Evolutionary conservation across 2,113 vertebrate genomes (phyloP), one percentile per base, ranked within the genome.

Genomic region (Fulica atra): DNA sequence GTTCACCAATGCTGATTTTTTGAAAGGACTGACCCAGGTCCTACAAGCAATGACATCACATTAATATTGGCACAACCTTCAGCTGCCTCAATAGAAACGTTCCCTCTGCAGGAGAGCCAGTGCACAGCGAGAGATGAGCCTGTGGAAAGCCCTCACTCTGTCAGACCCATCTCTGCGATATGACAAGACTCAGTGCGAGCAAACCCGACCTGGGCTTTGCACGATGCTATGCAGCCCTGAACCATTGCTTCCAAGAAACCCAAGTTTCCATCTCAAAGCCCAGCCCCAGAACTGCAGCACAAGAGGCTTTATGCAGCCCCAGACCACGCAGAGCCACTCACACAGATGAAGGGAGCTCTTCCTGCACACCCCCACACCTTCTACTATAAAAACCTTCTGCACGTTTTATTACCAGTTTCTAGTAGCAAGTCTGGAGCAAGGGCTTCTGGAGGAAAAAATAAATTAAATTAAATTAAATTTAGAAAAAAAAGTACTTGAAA

Each of bases 71-170:
- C 65, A 26, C 56, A 44, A 20, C 20, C 42, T 51, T 19, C 60
- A 9, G 3, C 38, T 51, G 38, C 50, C 53, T 26, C 5, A 1
- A 28, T 0, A 25, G 44, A 54, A 2, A 12, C 0, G 12, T 6
- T 40, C 36, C 68, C 33, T 7, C 9, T 11, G 72, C 50, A n/a
- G 42, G 3, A 29, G 26, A 1, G 4, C 46, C 33, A 11, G 10
- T 14, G 25, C 20, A 3, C 0, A 0, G 19, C 0, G 1, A 33
- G 15, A 57, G 40, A 16, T 0, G 26, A 5, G 54, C 44, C 46
- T 6, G 2, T 6, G 71, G 40, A 16, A 48, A 69, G 36, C 44
- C 29, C 61, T 14, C 4, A 4, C 31, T 61, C n/a, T 42, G 4
- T 4, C 15, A 0, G 5, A 7, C 28, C 69, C 66, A 16, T 0